phyloP scores from a whole-genome alignment of 2,113 vertebrate species.

The Bettongia penicillata region DNA sequence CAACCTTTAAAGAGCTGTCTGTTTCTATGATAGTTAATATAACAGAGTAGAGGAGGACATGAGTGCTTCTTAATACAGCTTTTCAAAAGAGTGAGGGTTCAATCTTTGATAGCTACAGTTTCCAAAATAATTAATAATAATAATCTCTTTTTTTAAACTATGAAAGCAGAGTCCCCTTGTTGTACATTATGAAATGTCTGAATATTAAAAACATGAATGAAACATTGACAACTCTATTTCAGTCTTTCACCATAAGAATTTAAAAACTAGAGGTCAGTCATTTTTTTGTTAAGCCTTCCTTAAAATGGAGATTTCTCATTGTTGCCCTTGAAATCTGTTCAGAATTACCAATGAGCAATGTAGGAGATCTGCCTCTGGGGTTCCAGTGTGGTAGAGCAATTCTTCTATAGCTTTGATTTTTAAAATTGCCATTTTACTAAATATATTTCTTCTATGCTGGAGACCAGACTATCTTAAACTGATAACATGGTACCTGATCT shows the following conservation, averaged over 20 bases:
- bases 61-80: background rate
- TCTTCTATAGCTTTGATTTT: slow-evolving; percentile 2
- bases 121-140: background rate
- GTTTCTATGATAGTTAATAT: background rate
- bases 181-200: background rate
- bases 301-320: background rate
- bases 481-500: slow-evolving; percentile 16
- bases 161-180: slow-evolving; percentile 7
- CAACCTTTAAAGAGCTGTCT: background rate
- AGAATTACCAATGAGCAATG: slow-evolving; percentile 16
- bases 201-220: background rate
- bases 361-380: background rate
- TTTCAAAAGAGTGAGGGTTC: background rate
- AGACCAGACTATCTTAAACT: background rate
- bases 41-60: background rate
- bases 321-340: background rate
- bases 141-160: slow-evolving; percentile 1
- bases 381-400: background rate
- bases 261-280: background rate
- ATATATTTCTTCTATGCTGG: background rate
- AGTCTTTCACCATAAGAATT: background rate
- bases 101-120: background rate
- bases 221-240: background rate
- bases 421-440: background rate
- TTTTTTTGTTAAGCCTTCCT: background rate